These are phyloP conservation scores for Leucoma salicis DNA, from an alignment of 2,888 invertebrate species.

Conservation along the genomic window DNA sequence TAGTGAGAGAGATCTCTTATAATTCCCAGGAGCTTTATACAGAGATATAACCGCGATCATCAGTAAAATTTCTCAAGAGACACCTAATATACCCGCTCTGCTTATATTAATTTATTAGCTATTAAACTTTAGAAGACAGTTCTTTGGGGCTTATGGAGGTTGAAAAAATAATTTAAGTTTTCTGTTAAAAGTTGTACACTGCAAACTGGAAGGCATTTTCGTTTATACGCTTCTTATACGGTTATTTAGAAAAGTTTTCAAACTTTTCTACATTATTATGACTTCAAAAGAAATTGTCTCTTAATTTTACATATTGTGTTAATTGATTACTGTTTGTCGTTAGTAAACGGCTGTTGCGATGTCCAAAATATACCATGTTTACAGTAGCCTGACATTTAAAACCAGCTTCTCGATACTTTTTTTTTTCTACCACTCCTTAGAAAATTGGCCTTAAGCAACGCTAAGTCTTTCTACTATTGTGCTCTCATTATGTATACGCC, in stretches of 20 bases:
- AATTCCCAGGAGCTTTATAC: background rate
- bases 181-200: background rate
- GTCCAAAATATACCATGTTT: no score
- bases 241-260: background rate
- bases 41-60: background rate
- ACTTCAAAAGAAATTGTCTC: background rate
- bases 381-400: no score
- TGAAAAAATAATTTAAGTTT: conserved; percentile 9
- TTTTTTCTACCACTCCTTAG: no score
- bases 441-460: no score
- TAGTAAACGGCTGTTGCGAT: no score
- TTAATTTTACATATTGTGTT: background rate
- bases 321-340: no score
- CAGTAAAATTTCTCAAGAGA: background rate
- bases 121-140: conserved; percentile 7
- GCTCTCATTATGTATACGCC: no score
- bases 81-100: background rate
- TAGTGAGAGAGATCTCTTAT: no score
- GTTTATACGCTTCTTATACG: background rate
- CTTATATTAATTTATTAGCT: conserved; percentile 3
- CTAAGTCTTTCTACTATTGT: no score
- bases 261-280: background rate
- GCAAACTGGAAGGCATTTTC: background rate
- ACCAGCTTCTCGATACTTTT: no score
- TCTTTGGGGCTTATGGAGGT: background rate